These are phyloP conservation scores for Alcis repandata DNA, from an alignment of 2,888 invertebrate genomes.

Conservation along the genomic window DNA sequence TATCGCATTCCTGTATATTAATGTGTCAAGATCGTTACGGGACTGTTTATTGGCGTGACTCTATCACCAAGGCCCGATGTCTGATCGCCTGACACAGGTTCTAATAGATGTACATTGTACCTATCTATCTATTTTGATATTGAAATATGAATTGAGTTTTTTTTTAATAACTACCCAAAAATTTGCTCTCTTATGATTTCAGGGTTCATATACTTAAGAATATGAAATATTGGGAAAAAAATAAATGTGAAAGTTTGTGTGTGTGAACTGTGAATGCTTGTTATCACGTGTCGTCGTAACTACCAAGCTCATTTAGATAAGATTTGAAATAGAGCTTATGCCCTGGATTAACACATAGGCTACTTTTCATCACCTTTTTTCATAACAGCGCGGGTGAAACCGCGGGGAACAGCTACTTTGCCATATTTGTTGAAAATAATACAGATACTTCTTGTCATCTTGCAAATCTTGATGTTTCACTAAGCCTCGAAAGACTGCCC, in stretches of 20 bases:
- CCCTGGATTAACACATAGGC: too few species aligned
- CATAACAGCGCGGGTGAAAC: not conserved
- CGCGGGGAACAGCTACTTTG: not conserved
- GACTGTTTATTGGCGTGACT: constrained; percentile 66
- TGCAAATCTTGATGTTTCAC: not conserved
- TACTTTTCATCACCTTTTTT: not conserved
- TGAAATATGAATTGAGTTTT: not conserved
- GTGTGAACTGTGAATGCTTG: too few species aligned
- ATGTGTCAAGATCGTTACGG: constrained; percentile 72
- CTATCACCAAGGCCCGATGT: constrained; percentile 61
- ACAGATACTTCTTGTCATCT: not conserved
- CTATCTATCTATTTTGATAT: not conserved
- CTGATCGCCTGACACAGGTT: constrained; percentile 20
- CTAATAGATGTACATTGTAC: constrained; percentile 1
- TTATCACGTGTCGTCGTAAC: too few species aligned
- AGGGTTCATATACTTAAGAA: too few species aligned
- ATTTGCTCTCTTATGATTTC: too few species aligned
- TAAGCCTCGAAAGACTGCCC: too few species aligned
- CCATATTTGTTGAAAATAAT: not conserved
- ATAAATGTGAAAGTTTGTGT: too few species aligned
- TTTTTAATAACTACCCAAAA: too few species aligned
- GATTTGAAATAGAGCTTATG: too few species aligned
- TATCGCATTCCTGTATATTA: constrained; percentile 73
- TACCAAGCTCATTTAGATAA: too few species aligned
- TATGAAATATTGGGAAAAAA: too few species aligned